Percentiles rank a stretch among this genome's conserved stretches.
Conservation (phyloP, 1,140 invertebrate species). For the Euglossa dilemma region DNA sequence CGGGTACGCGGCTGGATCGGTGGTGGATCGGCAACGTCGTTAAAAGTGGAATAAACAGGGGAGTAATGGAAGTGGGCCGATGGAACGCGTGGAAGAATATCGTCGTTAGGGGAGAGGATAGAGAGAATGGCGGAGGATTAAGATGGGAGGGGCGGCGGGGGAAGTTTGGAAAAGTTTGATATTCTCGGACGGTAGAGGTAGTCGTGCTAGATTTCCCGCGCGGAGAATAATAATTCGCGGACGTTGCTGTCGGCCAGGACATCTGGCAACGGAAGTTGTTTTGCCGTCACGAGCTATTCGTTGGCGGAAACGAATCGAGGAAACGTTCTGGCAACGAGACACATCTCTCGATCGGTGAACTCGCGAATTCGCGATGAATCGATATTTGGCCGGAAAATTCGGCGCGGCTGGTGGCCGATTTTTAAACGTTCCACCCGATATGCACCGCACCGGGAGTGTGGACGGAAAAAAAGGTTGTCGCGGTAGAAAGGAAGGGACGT, state of each 20-base stretch:
- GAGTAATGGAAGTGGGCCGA: background rate
- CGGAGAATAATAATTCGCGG: background rate
- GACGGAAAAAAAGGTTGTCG: background rate
- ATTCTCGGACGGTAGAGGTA: background rate
- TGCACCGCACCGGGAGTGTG: too few relatives aligned
- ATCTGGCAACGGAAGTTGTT: constrained; percentile 18
- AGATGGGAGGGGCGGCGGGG: too few relatives aligned
- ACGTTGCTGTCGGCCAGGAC: background rate
- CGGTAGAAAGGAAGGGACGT: background rate
- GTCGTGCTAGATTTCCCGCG: background rate
- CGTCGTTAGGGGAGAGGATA: background rate
- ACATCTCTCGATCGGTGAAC: background rate
- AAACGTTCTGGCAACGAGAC: constrained; percentile 2
- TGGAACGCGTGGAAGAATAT: background rate
- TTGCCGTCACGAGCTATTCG: background rate
- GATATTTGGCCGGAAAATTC: background rate
- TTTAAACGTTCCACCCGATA: background rate
- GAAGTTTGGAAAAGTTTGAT: background rate
- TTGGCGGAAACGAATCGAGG: constrained; percentile 4
- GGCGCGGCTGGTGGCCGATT: too few relatives aligned
- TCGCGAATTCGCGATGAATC: background rate
- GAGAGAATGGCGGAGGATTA: background rate
- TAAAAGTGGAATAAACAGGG: background rate
- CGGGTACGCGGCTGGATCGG: background rate
- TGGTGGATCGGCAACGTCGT: constrained; percentile 5